These are phyloP conservation scores for Steinernema khuongi DNA, from an alignment of 1,140 invertebrate species.

Conservation along the genomic window DNA sequence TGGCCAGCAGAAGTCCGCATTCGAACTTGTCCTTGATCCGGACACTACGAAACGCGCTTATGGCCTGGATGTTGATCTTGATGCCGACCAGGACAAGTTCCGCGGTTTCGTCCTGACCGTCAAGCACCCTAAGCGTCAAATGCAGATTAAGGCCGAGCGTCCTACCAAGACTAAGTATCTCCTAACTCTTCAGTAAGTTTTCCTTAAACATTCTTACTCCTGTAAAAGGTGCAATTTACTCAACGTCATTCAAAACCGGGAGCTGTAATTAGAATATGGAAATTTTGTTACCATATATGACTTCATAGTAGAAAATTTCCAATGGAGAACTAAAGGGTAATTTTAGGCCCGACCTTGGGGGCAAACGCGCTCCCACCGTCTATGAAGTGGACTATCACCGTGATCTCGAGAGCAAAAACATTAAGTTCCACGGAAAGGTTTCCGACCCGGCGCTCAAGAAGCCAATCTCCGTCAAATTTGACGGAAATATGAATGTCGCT, in stretches of 20 bases:
- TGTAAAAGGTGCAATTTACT: too few relatives aligned
- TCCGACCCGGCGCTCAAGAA: slow-evolving; percentile 21
- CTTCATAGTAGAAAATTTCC: too few relatives aligned
- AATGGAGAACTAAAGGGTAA: background rate
- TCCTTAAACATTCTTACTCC: too few relatives aligned
- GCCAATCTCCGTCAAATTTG: slow-evolving; percentile 24
- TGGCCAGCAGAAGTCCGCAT: background rate
- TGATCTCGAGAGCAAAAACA: background rate
- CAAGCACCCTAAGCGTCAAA: background rate
- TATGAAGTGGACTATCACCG: slow-evolving; percentile 20
- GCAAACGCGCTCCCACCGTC: slow-evolving; percentile 20
- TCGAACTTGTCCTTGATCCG: background rate
- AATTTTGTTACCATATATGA: too few relatives aligned
- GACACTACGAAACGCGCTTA: slow-evolving; percentile 24
- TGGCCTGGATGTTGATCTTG: slow-evolving; percentile 22
- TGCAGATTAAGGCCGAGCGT: slow-evolving; percentile 19
- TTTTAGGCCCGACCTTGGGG: slow-evolving; percentile 19
- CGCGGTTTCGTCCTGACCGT: slow-evolving; percentile 20
- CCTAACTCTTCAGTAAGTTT: slow-evolving; percentile 16
- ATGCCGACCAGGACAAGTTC: slow-evolving; percentile 22
- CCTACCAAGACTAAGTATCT: slow-evolving; percentile 19
- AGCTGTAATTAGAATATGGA: too few relatives aligned
- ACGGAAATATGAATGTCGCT: slow-evolving; percentile 22
- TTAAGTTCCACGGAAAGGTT: slow-evolving; percentile 24
- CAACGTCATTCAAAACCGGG: too few relatives aligned